Evolutionary conservation across 2,797 vertebrate genomes (phyloP).

Genomic region (Echiichthys vipera): DNA sequence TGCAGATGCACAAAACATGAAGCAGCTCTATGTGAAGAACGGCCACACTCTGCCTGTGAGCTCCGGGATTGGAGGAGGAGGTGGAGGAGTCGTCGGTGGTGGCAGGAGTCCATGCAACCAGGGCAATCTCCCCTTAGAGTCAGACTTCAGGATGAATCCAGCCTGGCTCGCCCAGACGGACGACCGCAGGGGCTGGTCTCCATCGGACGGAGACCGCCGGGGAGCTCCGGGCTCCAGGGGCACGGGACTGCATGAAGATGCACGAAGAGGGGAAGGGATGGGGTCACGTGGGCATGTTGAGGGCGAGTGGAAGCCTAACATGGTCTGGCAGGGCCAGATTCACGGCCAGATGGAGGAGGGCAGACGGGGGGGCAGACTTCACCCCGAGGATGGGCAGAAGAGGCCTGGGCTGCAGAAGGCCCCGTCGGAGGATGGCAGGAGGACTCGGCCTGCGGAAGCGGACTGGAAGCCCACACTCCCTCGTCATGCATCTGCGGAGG

Average conservation of each 20-base stretch:
- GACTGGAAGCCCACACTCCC: slow-evolving; percentile 86
- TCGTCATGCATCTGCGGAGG: slow-evolving; percentile 84
- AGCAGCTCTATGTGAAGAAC: slow-evolving; percentile 89
- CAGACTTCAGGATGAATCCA: slow-evolving; percentile 80
- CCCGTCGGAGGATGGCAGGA: slow-evolving; percentile 84
- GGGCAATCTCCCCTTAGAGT: slow-evolving; percentile 70
- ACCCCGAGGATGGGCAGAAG: slow-evolving; percentile 76
- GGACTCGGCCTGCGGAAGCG: slow-evolving; percentile 74
- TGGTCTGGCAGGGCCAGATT: slow-evolving; percentile 80
- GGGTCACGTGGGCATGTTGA: slow-evolving; percentile 76
- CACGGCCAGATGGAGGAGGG: slow-evolving; percentile 74
- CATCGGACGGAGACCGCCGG: slow-evolving; percentile 82
- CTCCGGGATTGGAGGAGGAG: slow-evolving; percentile 51
- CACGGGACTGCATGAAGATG: slow-evolving; percentile 82
- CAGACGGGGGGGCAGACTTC: slow-evolving; percentile 74
- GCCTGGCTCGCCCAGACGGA: slow-evolving; percentile 79
- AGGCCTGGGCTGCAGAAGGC: slow-evolving; percentile 84
- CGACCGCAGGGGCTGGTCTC: slow-evolving; percentile 75
- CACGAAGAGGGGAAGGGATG: slow-evolving; percentile 82
- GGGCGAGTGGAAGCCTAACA: slow-evolving; percentile 83
- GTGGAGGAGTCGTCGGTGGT: slow-evolving; percentile 44
- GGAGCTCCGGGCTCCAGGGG: slow-evolving; percentile 72
- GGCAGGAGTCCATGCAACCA: slow-evolving; percentile 74
- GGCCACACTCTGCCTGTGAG: slow-evolving; percentile 91
- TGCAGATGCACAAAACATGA: slow-evolving; percentile 82